These are phyloP conservation scores for Crotalus helleri DNA, from an alignment of 2,113 vertebrate genomes.

Conservation along the genomic window DNA sequence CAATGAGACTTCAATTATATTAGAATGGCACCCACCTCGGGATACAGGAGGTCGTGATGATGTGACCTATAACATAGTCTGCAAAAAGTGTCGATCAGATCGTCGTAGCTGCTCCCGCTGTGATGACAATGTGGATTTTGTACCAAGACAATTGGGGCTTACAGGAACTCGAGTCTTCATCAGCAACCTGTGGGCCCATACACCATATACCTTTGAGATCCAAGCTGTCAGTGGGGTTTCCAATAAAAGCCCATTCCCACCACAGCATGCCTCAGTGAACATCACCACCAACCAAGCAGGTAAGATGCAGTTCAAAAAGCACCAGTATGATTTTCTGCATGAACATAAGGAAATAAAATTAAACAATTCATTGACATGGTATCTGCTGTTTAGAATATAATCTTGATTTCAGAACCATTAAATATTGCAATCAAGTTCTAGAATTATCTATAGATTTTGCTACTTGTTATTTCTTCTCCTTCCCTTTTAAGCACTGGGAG, in stretches of 20 bases:
- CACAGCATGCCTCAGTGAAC: conserved; percentile 92
- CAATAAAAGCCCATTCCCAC: conserved; percentile 91
- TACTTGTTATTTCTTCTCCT: not conserved
- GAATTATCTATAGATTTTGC: not conserved
- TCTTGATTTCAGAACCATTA: not conserved
- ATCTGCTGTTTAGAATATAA: not conserved
- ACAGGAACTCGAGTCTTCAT: conserved; percentile 91
- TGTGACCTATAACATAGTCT: conserved; percentile 96
- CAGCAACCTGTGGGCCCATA: conserved; percentile 94
- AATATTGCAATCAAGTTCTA: not conserved
- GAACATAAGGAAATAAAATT: not conserved
- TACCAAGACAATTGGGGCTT: conserved; percentile 89
- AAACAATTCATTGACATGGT: not conserved
- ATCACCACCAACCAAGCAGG: conserved; percentile 99
- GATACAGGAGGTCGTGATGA: conserved; percentile 90
- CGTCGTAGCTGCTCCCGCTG: conserved; percentile 90
- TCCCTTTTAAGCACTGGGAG: not conserved
- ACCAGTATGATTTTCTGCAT: not conserved
- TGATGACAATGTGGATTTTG: conserved; percentile 94
- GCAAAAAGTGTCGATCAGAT: conserved; percentile 91
- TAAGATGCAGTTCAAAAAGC: conserved; percentile 61
- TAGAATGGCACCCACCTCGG: conserved; percentile 93
- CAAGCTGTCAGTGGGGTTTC: conserved; percentile 95
- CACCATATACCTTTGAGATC: conserved; percentile 94
- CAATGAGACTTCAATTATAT: conserved; percentile 94